Conservation (phyloP, 2,797 vertebrate species). For the Chaetodon trifasciatus region DNA sequence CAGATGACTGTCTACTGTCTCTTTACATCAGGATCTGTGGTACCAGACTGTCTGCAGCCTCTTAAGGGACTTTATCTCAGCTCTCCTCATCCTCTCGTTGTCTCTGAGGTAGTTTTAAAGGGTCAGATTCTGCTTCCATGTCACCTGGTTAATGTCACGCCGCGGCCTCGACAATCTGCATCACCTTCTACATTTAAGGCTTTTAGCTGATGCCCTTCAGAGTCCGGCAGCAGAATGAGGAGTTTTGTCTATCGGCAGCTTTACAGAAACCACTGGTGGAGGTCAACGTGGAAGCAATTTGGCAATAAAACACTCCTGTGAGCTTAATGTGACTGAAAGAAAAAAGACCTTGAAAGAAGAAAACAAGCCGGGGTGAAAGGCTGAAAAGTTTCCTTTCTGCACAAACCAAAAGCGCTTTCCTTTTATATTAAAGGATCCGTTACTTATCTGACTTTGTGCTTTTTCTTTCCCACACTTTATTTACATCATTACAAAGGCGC, state of each 20-base stretch:
- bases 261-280: not conserved
- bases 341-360: constrained; percentile 18
- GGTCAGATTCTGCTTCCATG: not conserved
- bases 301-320: constrained; percentile 25
- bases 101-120: constrained; percentile 16
- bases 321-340: not conserved
- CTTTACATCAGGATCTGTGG: not conserved
- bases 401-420: constrained; percentile 1
- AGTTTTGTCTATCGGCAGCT: constrained; percentile 17
- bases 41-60: not conserved
- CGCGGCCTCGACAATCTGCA: not conserved
- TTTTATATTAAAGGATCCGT: constrained; percentile 5
- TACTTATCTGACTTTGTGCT: not conserved
- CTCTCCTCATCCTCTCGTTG: not conserved
- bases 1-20: not conserved
- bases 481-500: constrained; percentile 13
- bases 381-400: not conserved
- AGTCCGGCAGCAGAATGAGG: not conserved
- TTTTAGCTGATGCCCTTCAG: constrained; percentile 30
- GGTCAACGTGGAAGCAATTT: constrained; percentile 3
- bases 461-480: constrained; percentile 25
- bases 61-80: not conserved
- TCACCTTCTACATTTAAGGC: constrained; percentile 25
- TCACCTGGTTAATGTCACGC: constrained; percentile 39
- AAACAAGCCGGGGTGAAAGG: not conserved